Percentiles rank a stretch among this genome's conserved stretches.
These are phyloP conservation scores for Dryadula phaetusa DNA, from an alignment of 2,888 invertebrate species.

Conservation along the genomic window DNA sequence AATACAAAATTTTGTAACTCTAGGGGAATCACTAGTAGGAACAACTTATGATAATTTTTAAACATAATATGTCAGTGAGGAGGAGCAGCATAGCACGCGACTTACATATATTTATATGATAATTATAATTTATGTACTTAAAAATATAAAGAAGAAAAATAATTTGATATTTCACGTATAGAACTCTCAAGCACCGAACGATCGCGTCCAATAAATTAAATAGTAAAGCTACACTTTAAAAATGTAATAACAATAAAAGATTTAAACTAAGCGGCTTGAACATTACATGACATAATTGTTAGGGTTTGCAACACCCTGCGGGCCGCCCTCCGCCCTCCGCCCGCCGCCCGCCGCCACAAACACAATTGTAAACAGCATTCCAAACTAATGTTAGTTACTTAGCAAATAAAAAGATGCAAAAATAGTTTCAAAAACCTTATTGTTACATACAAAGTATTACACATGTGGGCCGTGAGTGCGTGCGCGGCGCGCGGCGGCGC, in stretches of 20 bases:
- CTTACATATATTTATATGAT: slow-evolving; percentile 45
- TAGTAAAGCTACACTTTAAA: slow-evolving; percentile 47
- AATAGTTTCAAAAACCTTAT: background rate
- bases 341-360: slow-evolving; percentile 15
- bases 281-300: slow-evolving; percentile 14
- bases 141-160: slow-evolving; percentile 37
- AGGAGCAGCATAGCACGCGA: slow-evolving; percentile 36
- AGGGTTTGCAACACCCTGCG: background rate
- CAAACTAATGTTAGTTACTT: slow-evolving; percentile 10
- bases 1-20: slow-evolving; percentile 26
- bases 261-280: slow-evolving; percentile 24
- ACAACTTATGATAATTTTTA: slow-evolving; percentile 45
- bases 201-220: slow-evolving; percentile 50
- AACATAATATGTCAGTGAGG: slow-evolving; percentile 40
- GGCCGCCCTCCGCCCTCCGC: slow-evolving; percentile 1
- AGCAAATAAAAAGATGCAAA: background rate
- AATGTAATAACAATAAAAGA: slow-evolving; percentile 41
- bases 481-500: background rate
- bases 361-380: slow-evolving; percentile 3
- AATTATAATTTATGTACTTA: slow-evolving; percentile 45
- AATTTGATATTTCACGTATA: slow-evolving; percentile 22
- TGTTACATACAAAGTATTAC: background rate
- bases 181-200: slow-evolving; percentile 53
- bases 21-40: slow-evolving; percentile 48
- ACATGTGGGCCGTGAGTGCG: too few relatives aligned